Conservation (phyloP, 1,140 invertebrate species). For the Antheraea pernyi region DNA sequence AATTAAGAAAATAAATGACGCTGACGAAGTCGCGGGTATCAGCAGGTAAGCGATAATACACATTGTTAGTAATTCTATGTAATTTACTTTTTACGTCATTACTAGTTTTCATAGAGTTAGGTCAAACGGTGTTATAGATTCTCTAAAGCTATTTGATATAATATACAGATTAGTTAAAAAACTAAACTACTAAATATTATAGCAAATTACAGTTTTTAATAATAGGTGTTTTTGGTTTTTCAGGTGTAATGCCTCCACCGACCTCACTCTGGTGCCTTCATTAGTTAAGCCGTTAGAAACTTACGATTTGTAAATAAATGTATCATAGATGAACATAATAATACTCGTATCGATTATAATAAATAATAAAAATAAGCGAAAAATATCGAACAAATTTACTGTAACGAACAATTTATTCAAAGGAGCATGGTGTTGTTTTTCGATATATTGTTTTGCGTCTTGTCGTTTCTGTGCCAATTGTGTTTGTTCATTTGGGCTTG, state of each 20-base stretch:
- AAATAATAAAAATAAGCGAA: constrained; percentile 49
- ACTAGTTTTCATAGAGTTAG: no score
- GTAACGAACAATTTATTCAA: constrained; percentile 39
- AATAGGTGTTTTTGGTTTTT: constrained; percentile 29
- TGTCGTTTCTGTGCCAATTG: constrained; percentile 42
- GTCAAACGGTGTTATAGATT: no score
- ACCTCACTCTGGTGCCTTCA: constrained; percentile 76
- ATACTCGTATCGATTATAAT: neutral
- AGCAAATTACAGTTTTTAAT: no score
- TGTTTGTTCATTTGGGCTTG: constrained; percentile 30
- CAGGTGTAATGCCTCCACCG: constrained; percentile 72
- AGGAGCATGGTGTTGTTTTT: constrained; percentile 4
- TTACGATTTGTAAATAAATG: constrained; percentile 69
- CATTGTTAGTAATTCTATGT: no score
- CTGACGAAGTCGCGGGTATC: no score
- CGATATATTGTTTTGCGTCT: constrained; percentile 45
- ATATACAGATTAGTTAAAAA: no score
- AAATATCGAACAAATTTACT: constrained; percentile 71
- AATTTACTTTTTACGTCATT: no score
- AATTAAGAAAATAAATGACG: no score
- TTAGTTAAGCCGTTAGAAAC: constrained; percentile 58
- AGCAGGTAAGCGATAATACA: no score
- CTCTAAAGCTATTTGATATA: no score
- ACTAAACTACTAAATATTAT: no score
- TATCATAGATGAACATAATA: constrained; percentile 30